Conservation (phyloP, 2,113 vertebrate genomes). For the Eupsittula cactorum region DNA sequence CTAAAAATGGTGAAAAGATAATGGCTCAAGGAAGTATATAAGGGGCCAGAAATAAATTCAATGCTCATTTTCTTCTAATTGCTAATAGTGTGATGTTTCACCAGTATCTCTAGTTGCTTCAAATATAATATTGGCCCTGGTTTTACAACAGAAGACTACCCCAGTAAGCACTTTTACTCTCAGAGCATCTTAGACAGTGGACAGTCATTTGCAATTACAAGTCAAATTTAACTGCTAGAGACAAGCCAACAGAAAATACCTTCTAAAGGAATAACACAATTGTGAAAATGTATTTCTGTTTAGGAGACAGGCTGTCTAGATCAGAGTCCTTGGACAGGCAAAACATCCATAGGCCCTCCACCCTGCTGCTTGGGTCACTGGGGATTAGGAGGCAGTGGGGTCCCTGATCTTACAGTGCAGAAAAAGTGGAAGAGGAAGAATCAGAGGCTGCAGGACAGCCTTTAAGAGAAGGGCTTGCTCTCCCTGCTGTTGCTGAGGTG, state of each 20-base stretch:
- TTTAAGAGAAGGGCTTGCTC: not conserved
- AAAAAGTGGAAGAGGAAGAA: not conserved
- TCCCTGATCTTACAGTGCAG: not conserved
- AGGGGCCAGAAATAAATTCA: not conserved
- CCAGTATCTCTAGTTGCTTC: not conserved
- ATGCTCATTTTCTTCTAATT: not conserved
- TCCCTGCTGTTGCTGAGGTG: not conserved
- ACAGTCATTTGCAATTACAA: not conserved
- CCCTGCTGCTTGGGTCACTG: not conserved
- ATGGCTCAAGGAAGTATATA: not conserved
- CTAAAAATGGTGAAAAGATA: not conserved
- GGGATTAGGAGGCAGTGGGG: not conserved
- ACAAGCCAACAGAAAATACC: not conserved
- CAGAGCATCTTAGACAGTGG: not conserved
- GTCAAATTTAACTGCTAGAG: not conserved
- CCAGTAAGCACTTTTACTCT: not conserved
- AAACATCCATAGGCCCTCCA: not conserved
- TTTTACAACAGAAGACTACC: not conserved
- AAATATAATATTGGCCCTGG: not conserved
- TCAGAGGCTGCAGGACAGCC: not conserved
- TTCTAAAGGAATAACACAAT: not conserved
- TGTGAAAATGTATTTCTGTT: not conserved
- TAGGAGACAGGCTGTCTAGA: not conserved
- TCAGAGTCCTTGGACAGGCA: not conserved
- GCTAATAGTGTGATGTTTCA: not conserved